A percentile compares a stretch with the other conserved stretches of the same genome.
Evolutionary conservation across 2,888 invertebrate genomes (phyloP).

Genomic region (Cheilosia variabilis): DNA sequence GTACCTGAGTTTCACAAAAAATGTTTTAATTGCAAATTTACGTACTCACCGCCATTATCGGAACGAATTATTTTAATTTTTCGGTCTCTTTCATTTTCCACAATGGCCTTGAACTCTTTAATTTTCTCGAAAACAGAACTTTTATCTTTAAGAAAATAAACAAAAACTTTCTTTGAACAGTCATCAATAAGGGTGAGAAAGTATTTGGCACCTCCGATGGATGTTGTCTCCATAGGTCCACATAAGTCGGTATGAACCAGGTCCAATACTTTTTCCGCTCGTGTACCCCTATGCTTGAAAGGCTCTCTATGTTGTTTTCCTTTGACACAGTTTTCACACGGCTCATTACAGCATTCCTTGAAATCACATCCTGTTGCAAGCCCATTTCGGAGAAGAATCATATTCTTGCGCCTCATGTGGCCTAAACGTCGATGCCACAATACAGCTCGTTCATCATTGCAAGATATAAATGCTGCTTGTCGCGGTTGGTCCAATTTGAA

Average conservation of each 20-base stretch:
- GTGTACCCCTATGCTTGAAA: background rate
- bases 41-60: conserved; percentile 1
- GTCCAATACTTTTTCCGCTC: background rate
- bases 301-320: background rate
- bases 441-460: background rate
- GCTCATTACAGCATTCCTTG: no score
- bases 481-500: conserved; percentile 6
- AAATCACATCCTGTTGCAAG: no score
- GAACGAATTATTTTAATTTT: conserved; percentile 17
- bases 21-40: conserved; percentile 1
- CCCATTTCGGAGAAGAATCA: background rate
- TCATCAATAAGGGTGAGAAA: conserved; percentile 24
- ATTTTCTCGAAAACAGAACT: background rate
- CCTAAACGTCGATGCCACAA: conserved; percentile 21
- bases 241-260: conserved; percentile 4
- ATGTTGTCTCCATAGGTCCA: background rate
- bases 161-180: background rate
- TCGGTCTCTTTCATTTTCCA: background rate
- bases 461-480: background rate
- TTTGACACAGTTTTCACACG: background rate
- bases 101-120: background rate
- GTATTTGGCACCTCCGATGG: background rate
- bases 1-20: conserved; percentile 8
- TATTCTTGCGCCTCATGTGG: background rate
- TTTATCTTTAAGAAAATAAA: background rate